phyloP scores from a whole-genome alignment of 1,140 invertebrate species.

The Drosophila elegans region DNA sequence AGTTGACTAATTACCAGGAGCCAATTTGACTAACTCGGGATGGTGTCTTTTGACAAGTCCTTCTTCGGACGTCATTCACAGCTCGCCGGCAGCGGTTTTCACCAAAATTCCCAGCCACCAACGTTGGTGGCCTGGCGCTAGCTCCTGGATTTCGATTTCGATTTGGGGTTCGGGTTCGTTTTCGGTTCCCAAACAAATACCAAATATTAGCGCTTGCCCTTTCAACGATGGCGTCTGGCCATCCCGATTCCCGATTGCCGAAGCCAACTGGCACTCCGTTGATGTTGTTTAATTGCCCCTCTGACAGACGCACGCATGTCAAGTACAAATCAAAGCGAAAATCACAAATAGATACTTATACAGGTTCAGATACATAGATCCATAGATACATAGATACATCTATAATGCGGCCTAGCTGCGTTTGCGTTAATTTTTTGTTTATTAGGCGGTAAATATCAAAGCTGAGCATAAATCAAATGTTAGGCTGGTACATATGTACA shows the following conservation, averaged over 20 bases:
- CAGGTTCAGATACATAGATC: background rate
- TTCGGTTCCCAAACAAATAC: slow-evolving; percentile 73
- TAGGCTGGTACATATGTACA: slow-evolving; percentile 49
- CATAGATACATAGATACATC: slow-evolving; percentile 46
- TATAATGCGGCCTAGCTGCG: slow-evolving; percentile 58
- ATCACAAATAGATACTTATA: slow-evolving; percentile 52
- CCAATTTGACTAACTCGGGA: slow-evolving; percentile 5
- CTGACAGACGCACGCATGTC: slow-evolving; percentile 80
- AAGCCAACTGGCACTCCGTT: slow-evolving; percentile 15
- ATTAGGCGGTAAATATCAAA: slow-evolving; percentile 83
- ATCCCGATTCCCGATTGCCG: background rate
- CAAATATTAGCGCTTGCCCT: slow-evolving; percentile 75
- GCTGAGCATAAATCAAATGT: slow-evolving; percentile 80
- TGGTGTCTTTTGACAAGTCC: slow-evolving; percentile 22
- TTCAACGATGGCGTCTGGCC: slow-evolving; percentile 56
- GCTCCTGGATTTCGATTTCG: slow-evolving; percentile 27
- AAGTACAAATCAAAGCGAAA: slow-evolving; percentile 77
- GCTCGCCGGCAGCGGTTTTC: slow-evolving; percentile 16
- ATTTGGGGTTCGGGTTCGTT: slow-evolving; percentile 19
- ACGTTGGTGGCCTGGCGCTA: slow-evolving; percentile 43
- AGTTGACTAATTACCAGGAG: slow-evolving; percentile 73
- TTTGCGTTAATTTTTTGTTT: slow-evolving; percentile 82
- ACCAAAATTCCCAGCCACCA: slow-evolving; percentile 27
- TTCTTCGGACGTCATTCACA: slow-evolving; percentile 38
- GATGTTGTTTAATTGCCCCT: slow-evolving; percentile 78